Evolutionary conservation across 2,888 invertebrate species (phyloP).

Genomic region (Latheticus oryzae): DNA sequence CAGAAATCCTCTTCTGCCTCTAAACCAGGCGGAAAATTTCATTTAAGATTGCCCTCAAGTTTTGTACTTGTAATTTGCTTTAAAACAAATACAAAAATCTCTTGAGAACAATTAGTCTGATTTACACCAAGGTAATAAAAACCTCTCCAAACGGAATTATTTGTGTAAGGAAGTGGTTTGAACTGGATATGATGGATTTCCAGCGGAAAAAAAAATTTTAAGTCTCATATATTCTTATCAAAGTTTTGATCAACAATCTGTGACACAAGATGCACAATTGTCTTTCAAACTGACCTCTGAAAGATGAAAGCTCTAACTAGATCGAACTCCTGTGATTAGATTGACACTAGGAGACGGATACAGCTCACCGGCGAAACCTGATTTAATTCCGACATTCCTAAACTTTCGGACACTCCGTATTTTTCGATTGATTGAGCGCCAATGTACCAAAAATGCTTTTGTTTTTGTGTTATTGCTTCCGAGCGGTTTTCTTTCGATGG

Average conservation of each 20-base stretch:
- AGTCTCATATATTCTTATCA: conserved; percentile 21
- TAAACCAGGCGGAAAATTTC: conserved; percentile 47
- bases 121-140: conserved; percentile 1
- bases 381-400: conserved; percentile 43
- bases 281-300: conserved; percentile 3
- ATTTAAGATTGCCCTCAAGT: conserved; percentile 43
- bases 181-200: conserved; percentile 17
- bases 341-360: conserved; percentile 28
- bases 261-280: conserved; percentile 10
- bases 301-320: conserved; percentile 34
- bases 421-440: conserved; percentile 41
- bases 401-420: conserved; percentile 42
- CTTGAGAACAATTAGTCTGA: too few relatives aligned
- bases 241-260: conserved; percentile 24
- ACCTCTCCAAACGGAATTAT: too few relatives aligned
- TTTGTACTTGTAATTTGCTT: conserved; percentile 43
- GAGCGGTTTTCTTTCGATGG: conserved; percentile 30
- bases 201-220: conserved; percentile 24
- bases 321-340: conserved; percentile 31
- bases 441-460: conserved; percentile 37
- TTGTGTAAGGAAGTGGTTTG: too few relatives aligned
- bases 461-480: conserved; percentile 38
- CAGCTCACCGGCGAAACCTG: conserved; percentile 30
- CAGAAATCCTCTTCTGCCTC: conserved; percentile 42
- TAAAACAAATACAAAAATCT: conserved; percentile 20